Base-by-base conservation (phyloP, 1,140 invertebrate species). In the Panonychus citri region DNA sequence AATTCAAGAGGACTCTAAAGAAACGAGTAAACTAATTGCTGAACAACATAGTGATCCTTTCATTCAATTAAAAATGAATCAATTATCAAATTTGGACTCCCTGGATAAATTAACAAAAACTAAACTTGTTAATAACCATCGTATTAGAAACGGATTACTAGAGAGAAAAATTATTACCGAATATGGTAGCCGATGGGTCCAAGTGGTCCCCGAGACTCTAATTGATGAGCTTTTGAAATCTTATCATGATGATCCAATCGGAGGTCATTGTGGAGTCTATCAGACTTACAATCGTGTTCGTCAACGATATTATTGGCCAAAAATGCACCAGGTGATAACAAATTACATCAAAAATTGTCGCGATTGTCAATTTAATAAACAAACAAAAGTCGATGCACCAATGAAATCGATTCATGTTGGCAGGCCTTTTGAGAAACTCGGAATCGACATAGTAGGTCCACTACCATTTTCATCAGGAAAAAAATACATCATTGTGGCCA, bases 391-490 rank as follows among this genome's bases (percentile, higher is more conserved):
- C 17, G 17, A n/a, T 30, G 8, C 30, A 30, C 17, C 25, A 13
- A 39, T 55, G 56, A 52, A 54, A 21, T 50, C 50, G 30, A 39
- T 55, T 24, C 55, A 49, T 34, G 39, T 17, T 21, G 15, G 54
- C 54, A 5, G 61, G 63, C 8, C 43, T 61, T 34, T 60, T 61
- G n/a, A n/a, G 25, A 56, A 59, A 15, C 50, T 63, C 8, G 65
- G 64, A 15, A 51, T 66, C 19, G 65, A 67, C 56, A 60, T 65
- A 34, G 15, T 62, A 17, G 64, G 64, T 1, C 61, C 61, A 21
- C 50, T 65, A 13, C 57, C 55, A 13, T 24, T 28, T 3, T 61
- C 62, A 5, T 27, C 49, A 15, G 63, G 62, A 8, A 66, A 64
- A 25, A 54, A 55, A 26, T 63, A n/a, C n/a, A 65, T 48, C 60